These are phyloP conservation scores for Alca torda DNA, from an alignment of 2,797 vertebrate species.

Conservation along the genomic window DNA sequence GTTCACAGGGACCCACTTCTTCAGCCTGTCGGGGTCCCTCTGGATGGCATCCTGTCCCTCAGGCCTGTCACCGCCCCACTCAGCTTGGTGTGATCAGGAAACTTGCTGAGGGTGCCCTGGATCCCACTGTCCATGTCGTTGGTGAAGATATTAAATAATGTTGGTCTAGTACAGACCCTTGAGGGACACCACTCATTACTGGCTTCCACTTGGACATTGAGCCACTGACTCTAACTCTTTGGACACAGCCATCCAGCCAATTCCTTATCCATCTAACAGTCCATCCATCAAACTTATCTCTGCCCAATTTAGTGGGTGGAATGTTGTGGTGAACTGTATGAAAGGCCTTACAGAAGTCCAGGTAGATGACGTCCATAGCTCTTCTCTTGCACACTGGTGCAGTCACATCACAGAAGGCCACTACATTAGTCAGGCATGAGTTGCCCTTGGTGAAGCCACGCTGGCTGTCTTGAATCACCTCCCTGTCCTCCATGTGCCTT, in stretches of 20 bases:
- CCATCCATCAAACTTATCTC: background rate
- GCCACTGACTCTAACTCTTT: background rate
- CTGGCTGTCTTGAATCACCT: background rate
- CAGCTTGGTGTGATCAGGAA: background rate
- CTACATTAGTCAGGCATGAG: background rate
- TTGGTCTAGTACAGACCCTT: background rate
- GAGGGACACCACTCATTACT: background rate
- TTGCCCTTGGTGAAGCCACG: background rate
- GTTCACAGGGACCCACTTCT: background rate
- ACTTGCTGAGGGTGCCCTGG: too few relatives aligned
- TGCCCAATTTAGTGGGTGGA: background rate
- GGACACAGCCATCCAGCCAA: accelerated
- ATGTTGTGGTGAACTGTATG: background rate
- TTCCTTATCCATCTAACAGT: background rate
- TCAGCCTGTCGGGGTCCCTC: background rate
- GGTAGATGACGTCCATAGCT: background rate
- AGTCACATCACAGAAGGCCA: background rate
- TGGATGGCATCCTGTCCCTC: background rate
- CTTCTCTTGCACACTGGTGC: background rate
- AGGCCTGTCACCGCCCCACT: accelerated
- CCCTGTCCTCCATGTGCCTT: background rate
- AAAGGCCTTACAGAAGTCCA: background rate
- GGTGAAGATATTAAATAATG: background rate
- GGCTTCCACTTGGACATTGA: background rate
- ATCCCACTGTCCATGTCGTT: background rate